phyloP scores from a whole-genome alignment of 1,140 invertebrate genomes.

The Campoletis sonorensis region DNA sequence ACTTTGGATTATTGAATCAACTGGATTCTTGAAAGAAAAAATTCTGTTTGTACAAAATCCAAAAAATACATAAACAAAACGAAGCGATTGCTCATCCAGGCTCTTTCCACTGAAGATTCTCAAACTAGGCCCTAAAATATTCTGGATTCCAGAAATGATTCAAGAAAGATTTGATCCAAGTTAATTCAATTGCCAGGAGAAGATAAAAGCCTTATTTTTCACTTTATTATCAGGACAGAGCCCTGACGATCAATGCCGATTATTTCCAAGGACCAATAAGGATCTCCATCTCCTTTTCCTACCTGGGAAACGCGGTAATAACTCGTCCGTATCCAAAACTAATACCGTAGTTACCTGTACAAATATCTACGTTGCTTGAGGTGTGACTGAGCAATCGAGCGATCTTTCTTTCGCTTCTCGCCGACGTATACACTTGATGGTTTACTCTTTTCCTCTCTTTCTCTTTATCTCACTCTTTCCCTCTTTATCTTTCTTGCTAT shows the following conservation, averaged over 20 bases:
- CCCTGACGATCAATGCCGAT: not conserved
- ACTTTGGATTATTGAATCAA: not conserved
- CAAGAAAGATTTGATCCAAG: too few species aligned
- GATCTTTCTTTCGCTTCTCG: conserved; percentile 12
- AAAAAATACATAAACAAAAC: too few species aligned
- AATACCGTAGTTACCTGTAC: conserved; percentile 9
- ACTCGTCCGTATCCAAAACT: not conserved
- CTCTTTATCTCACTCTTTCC: not conserved
- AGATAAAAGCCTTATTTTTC: not conserved
- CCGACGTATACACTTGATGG: not conserved
- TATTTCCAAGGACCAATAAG: not conserved
- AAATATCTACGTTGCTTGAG: not conserved
- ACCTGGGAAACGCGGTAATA: not conserved
- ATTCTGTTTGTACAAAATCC: not conserved
- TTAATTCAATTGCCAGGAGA: not conserved
- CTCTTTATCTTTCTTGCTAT: not conserved
- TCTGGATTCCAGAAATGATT: too few species aligned
- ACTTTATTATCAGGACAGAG: not conserved
- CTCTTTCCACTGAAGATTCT: too few species aligned
- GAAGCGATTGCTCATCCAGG: too few species aligned
- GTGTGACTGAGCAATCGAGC: conserved; percentile 21
- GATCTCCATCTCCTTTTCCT: not conserved
- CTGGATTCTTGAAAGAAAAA: not conserved
- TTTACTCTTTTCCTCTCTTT: conserved; percentile 11
- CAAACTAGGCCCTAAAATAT: too few species aligned